Evolutionary conservation across 2,888 invertebrate species (phyloP), one percentile per base, ranked within the genome.

Genomic region (Campaea margaritaria): DNA sequence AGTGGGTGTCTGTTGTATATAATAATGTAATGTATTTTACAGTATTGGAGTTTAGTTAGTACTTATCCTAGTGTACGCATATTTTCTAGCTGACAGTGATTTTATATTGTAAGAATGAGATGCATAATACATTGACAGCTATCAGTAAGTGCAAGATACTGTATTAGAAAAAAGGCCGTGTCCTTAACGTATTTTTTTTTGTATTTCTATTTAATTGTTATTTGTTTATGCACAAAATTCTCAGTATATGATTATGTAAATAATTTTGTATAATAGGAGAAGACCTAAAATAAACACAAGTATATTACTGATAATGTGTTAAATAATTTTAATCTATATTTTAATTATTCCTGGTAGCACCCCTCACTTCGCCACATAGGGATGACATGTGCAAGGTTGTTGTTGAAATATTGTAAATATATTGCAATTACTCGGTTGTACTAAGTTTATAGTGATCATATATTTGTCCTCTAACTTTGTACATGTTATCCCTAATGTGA

Each of bases 301-400:
- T 93, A 93, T 93, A 93, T 93, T 92, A 93, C 91, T 86, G 90
- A 91, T 85, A 72, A 84, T 87, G 91, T 93, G 90, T 91, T 86
- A 87, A 86, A 89, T 91, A 89, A 88, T 93, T 93, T 93, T 91
- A 89, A 89, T 89, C 54, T 55, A 60, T 60, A 60, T 89, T 92
- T 86, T 92, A 89, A 91, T 93, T 93, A 93, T 91, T 93, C 93
- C 93, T 93, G 93, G 93, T 93, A 93, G 93, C 93, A 93, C 93
- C 93, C 92, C 87, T 90, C 89, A 85, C 87, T 81, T 89, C 88
- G 92, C 93, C 93, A 87, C 81, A 81, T 93, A 91, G 91, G 91
- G 91, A 91, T 91, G 86, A 90, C 90, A 92, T 93, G 93, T 93
- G 85, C 91, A 88, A 75, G 74, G 69, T 70, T 64, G 62, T 55